These are phyloP conservation scores for Drosophila kuntzei DNA, from an alignment of 2,888 invertebrate species.

Conservation along the genomic window DNA sequence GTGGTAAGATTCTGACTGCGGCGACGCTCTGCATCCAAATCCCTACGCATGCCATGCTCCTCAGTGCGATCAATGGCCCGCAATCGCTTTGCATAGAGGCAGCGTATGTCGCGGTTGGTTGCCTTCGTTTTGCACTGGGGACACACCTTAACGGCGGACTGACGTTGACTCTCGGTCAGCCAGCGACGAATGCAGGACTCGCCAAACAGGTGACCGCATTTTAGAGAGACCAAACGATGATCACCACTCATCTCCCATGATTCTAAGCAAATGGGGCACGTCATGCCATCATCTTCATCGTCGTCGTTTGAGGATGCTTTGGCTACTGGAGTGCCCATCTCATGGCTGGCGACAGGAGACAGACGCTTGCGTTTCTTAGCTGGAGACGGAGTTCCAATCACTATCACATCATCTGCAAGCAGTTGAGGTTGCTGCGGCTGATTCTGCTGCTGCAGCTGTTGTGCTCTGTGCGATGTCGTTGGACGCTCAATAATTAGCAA, in stretches of 20 bases:
- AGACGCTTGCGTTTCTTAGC: slow-evolving; percentile 82
- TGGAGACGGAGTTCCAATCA: slow-evolving; percentile 69
- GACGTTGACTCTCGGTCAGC: slow-evolving; percentile 80
- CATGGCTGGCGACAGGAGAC: slow-evolving; percentile 30
- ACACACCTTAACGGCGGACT: slow-evolving; percentile 87
- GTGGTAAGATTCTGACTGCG: slow-evolving; percentile 88
- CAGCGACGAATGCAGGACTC: slow-evolving; percentile 88
- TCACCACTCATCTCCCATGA: slow-evolving; percentile 94
- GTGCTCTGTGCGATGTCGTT: slow-evolving; percentile 23
- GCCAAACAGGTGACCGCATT: slow-evolving; percentile 97
- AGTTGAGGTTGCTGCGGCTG: background rate
- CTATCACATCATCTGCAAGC: slow-evolving; percentile 21
- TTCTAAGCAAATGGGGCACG: slow-evolving; percentile 95
- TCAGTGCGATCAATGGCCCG: slow-evolving; percentile 93
- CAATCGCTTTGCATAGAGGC: slow-evolving; percentile 92
- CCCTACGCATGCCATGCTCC: slow-evolving; percentile 88
- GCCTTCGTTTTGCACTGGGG: slow-evolving; percentile 95
- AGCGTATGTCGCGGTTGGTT: slow-evolving; percentile 89
- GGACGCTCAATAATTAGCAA: slow-evolving; percentile 5
- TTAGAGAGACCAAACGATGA: slow-evolving; percentile 94
- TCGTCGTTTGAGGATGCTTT: slow-evolving; percentile 85
- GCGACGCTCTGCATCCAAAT: slow-evolving; percentile 87
- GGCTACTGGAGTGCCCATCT: slow-evolving; percentile 65
- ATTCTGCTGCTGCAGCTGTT: slow-evolving; percentile 7
- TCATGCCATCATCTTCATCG: slow-evolving; percentile 89